Evolutionary conservation across 2,113 vertebrate genomes (phyloP).

Genomic region (Argyrosomus japonicus): DNA sequence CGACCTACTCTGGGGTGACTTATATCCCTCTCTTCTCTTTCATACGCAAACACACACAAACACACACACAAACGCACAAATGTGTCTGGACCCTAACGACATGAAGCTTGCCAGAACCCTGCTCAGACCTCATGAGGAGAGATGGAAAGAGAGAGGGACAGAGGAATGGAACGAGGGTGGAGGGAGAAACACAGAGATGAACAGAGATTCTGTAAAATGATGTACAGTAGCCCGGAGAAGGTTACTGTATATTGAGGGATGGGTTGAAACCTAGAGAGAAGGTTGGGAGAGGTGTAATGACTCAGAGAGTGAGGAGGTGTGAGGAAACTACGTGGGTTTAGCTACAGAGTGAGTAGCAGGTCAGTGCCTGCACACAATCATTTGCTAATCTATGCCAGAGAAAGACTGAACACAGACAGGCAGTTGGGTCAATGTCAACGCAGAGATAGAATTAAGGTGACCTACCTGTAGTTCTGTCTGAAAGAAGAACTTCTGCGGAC

Average conservation of each 20-base stretch:
- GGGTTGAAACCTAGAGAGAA: slow-evolving; percentile 3
- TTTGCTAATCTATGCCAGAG: not conserved
- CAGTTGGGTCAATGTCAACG: not conserved
- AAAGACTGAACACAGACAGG: not conserved
- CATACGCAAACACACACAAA: not conserved
- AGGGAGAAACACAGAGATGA: slow-evolving; percentile 16
- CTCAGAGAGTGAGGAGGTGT: not conserved
- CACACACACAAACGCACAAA: slow-evolving; percentile 43
- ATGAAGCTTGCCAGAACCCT: slow-evolving; percentile 67
- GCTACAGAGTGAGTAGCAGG: no score
- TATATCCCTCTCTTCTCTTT: slow-evolving; percentile 59
- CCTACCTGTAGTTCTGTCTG: slow-evolving; percentile 99
- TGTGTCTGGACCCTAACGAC: slow-evolving; percentile 76
- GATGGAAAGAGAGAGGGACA: slow-evolving; percentile 51
- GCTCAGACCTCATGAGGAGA: slow-evolving; percentile 54
- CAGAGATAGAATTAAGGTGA: not conserved
- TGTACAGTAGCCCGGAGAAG: not conserved
- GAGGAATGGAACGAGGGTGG: slow-evolving; percentile 9
- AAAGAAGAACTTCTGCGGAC: slow-evolving; percentile 99
- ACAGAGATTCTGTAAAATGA: slow-evolving; percentile 2
- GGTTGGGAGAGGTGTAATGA: not conserved
- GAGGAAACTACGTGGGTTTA: not conserved
- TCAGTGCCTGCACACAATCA: not conserved
- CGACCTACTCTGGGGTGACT: slow-evolving; percentile 79
- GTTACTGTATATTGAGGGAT: not conserved